Percentiles rank a stretch among this genome's conserved stretches.
Conservation (phyloP, 2,888 invertebrate genomes). For the Ophioninae sp. region DNA sequence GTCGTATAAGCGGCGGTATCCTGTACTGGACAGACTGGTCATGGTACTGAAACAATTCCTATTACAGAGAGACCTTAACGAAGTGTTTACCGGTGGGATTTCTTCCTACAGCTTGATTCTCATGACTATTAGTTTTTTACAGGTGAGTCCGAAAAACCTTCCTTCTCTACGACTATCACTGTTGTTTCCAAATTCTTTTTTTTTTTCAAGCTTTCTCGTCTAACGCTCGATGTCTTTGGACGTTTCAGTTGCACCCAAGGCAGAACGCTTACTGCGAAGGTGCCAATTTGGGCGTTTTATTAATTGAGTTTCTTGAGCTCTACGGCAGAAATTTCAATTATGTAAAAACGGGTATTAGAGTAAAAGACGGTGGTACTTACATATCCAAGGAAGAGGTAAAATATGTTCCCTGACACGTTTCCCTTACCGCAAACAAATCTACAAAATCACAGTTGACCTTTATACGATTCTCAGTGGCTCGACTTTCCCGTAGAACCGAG, state of each 20-base stretch:
- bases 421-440: background rate
- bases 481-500: background rate
- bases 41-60: constrained; percentile 99
- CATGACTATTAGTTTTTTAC: constrained; percentile 98
- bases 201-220: background rate
- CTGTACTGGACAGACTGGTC: constrained; percentile 95
- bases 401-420: constrained; percentile 18
- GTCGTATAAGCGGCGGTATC: constrained; percentile 93
- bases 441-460: background rate
- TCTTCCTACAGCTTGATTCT: constrained; percentile 99
- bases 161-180: background rate
- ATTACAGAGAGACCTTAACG: constrained; percentile 98
- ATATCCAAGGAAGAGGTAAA: constrained; percentile 93
- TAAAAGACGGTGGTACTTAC: constrained; percentile 96
- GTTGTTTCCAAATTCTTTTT: background rate
- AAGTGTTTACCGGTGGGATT: constrained; percentile 99
- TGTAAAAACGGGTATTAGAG: constrained; percentile 95
- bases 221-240: background rate
- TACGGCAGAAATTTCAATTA: constrained; percentile 99
- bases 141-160: constrained; percentile 81
- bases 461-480: background rate
- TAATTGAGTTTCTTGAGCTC: constrained; percentile 98
- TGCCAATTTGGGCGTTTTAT: constrained; percentile 94
- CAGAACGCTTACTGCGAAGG: constrained; percentile 85
- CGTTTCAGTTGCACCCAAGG: constrained; percentile 90